Evolutionary conservation across 2,113 vertebrate species (phyloP).

Genomic region (Hemichromis elongatus): DNA sequence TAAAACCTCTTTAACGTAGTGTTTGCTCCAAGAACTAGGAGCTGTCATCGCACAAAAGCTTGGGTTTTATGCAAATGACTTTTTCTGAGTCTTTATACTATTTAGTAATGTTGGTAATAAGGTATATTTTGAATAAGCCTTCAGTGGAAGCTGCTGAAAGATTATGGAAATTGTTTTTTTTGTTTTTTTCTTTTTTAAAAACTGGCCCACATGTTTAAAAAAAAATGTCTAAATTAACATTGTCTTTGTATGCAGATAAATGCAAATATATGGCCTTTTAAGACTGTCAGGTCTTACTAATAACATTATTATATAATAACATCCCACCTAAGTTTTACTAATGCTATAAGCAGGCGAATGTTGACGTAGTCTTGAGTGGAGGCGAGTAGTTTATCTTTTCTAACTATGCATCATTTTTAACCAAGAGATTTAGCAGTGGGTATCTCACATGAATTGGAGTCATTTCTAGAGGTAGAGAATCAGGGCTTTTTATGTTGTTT

Average conservation of each 20-base stretch:
- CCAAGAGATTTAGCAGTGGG: slow-evolving; percentile 68
- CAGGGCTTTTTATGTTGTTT: slow-evolving; percentile 37
- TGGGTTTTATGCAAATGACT: slow-evolving; percentile 56
- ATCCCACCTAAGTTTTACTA: slow-evolving; percentile 35
- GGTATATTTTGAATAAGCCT: slow-evolving; percentile 69
- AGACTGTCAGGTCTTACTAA: slow-evolving; percentile 54
- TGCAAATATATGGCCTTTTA: slow-evolving; percentile 64
- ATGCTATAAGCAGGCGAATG: slow-evolving; percentile 54
- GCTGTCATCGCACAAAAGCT: slow-evolving; percentile 45
- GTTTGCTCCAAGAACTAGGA: slow-evolving; percentile 15
- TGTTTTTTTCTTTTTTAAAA: neutral
- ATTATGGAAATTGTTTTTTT: neutral
- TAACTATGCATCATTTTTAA: slow-evolving; percentile 79
- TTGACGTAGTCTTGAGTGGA: slow-evolving; percentile 48
- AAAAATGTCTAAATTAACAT: slow-evolving; percentile 50
- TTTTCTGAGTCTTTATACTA: slow-evolving; percentile 64
- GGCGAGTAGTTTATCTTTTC: slow-evolving; percentile 61
- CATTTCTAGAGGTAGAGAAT: slow-evolving; percentile 66
- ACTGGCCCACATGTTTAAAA: slow-evolving; percentile 35
- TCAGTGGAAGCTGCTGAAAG: slow-evolving; percentile 54
- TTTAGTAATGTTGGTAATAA: slow-evolving; percentile 46
- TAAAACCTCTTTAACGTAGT: neutral
- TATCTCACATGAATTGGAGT: slow-evolving; percentile 61
- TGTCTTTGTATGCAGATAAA: slow-evolving; percentile 59
- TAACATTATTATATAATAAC: slow-evolving; percentile 10